These are phyloP conservation scores for Phoxinus phoxinus DNA, from an alignment of 2,113 vertebrate species.

Conservation along the genomic window DNA sequence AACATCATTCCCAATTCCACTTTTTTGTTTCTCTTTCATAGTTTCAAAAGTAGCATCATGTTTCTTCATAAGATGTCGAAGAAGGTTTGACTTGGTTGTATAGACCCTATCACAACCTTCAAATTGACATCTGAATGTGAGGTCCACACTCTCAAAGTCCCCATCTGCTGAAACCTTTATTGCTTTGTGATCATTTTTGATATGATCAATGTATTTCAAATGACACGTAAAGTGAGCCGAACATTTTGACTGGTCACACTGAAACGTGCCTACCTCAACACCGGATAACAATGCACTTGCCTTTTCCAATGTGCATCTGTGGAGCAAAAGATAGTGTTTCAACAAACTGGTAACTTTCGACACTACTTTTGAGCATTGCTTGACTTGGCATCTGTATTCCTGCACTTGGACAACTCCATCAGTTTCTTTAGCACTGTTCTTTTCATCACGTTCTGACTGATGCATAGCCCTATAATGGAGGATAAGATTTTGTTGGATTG, in stretches of 20 bases:
- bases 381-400: constrained; percentile 95
- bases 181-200: constrained; percentile 89
- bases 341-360: constrained; percentile 91
- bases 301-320: constrained; percentile 95
- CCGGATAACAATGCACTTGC: constrained; percentile 86
- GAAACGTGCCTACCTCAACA: constrained; percentile 85
- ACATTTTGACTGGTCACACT: constrained; percentile 91
- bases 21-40: constrained; percentile 80
- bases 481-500: constrained; percentile 96
- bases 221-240: constrained; percentile 87
- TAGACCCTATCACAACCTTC: constrained; percentile 93
- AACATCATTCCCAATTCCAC: constrained; percentile 51
- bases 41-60: constrained; percentile 93
- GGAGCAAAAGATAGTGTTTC: constrained; percentile 96
- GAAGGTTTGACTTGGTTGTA: constrained; percentile 94
- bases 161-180: constrained; percentile 84
- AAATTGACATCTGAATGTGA: constrained; percentile 89
- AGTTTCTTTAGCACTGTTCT: constrained; percentile 50
- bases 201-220: constrained; percentile 90
- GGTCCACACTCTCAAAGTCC: constrained; percentile 79
- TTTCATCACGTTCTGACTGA: constrained; percentile 85
- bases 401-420: constrained; percentile 74
- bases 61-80: constrained; percentile 96
- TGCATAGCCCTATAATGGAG: constrained; percentile 98
- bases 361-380: constrained; percentile 94